phyloP scores from a whole-genome alignment of 1,140 invertebrate genomes.

The Drosophila busckii region DNA sequence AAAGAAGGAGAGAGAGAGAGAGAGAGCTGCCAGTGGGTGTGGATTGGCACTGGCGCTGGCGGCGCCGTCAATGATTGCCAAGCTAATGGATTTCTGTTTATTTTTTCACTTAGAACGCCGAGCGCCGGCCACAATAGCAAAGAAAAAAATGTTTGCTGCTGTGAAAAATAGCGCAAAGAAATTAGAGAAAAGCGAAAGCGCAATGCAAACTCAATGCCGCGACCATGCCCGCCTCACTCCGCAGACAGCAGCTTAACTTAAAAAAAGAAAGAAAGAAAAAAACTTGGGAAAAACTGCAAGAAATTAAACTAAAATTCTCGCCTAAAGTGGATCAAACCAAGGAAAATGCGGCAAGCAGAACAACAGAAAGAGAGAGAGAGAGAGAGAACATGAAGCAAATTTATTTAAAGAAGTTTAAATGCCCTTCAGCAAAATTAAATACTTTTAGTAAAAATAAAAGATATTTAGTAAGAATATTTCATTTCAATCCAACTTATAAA shows the following conservation, averaged over 20 bases:
- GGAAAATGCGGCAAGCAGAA: conserved; percentile 20
- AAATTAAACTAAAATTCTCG: conserved; percentile 74
- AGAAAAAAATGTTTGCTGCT: conserved; percentile 46
- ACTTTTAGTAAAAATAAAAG: too few species aligned
- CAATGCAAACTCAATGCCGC: conserved; percentile 38
- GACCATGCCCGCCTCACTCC: not conserved
- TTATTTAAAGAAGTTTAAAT: not conserved
- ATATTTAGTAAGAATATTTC: too few species aligned
- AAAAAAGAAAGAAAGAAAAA: conserved; percentile 17
- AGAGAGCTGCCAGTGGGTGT: conserved; percentile 2
- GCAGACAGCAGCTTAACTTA: conserved; percentile 1
- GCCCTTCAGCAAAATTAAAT: not conserved
- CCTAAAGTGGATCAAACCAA: conserved; percentile 70
- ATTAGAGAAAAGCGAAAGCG: conserved; percentile 74
- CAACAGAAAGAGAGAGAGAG: conserved; percentile 1
- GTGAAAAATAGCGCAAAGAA: conserved; percentile 73
- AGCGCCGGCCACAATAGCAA: conserved; percentile 25
- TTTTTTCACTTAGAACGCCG: conserved; percentile 71
- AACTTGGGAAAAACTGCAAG: conserved; percentile 50
- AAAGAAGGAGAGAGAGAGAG: not conserved
- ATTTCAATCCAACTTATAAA: too few species aligned
- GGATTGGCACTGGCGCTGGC: conserved; percentile 44
- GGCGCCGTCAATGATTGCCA: conserved; percentile 73
- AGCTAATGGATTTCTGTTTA: conserved; percentile 78
- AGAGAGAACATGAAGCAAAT: not conserved